Percentiles rank a stretch among this genome's conserved stretches.
Conservation (phyloP, 35 echinoderm and acorn worm genomes). For the Heliocidaris erythrogramma region DNA sequence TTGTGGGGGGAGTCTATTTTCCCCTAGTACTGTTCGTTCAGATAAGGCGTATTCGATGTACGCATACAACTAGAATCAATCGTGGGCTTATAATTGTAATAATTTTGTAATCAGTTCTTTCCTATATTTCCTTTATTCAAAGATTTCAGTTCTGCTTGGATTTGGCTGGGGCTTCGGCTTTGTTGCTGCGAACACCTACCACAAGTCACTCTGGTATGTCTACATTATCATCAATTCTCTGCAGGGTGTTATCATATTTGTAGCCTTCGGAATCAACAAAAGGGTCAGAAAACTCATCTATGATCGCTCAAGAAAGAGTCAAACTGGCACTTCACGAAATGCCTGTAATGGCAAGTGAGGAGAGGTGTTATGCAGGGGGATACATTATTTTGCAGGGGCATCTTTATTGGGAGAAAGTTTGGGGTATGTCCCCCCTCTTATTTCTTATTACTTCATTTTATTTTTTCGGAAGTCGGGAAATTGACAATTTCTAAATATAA, state of each 20-base stretch:
- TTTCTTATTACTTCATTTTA: no score
- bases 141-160: slow-evolving; percentile 23
- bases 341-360: neutral
- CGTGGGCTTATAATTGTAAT: no score
- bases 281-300: slow-evolving; percentile 35
- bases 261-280: slow-evolving; percentile 18
- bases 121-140: neutral
- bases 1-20: no score
- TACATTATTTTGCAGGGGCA: neutral
- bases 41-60: no score
- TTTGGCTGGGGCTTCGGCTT: slow-evolving; percentile 41
- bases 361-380: neutral
- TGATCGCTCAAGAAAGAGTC: slow-evolving; percentile 5
- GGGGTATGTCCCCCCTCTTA: neutral
- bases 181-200: neutral
- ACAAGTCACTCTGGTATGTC: slow-evolving; percentile 38
- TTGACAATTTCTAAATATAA: no score
- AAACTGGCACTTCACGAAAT: neutral
- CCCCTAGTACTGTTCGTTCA: no score
- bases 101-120: neutral
- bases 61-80: no score
- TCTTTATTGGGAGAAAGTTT: no score
- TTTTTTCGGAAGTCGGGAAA: no score
- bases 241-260: slow-evolving; percentile 45
- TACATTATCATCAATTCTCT: slow-evolving; percentile 52